Base-by-base conservation (phyloP, 2,888 invertebrate species). In the Priocnemis perturbator region DNA sequence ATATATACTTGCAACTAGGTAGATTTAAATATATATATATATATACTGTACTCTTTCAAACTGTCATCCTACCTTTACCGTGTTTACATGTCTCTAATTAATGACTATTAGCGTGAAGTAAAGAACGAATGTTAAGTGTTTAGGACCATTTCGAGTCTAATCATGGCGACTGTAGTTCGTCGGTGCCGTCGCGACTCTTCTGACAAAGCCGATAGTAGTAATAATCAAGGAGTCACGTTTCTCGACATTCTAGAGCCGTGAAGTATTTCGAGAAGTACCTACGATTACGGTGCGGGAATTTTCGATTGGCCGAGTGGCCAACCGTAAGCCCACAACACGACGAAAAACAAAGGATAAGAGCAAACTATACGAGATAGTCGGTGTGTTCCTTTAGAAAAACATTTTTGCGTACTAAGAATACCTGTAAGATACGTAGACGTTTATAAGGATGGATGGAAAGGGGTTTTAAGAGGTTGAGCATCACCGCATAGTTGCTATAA, bases 51-150 rank as follows among this genome's bases (percentile, higher is more conserved):
- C 37, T 48, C 62, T 23, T 72, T 66, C 60, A 66, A 67, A 69
- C 71, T 77, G 69, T 76, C 71, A 63, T 68, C 55, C 53, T 64
- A 66, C 30, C 76, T 74, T 75, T 72, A 73, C 68, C 72, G 66
- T 77, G 69, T 71, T 67, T 74, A 75, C 72, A 69, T 68, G 58
- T 68, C 68, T 68, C 52, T 64, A 64, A 68, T 30, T 55, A 67
- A 50, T 67, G 64, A 50, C 52, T 50, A 23, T 50, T 67, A 67
- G 45, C 63, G 30, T 67, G 56, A 67, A 57, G 37, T 9, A 64
- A 63, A 17, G 37, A 30, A 11, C 37, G 37, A 37, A 11, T 37
- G 37, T 37, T 37, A 37, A 37, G 37, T 37, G 37, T 37, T 37
- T 37, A 37, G 37, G 37, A 11, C 37, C 37, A 11, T 37, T 11